phyloP scores from a whole-genome alignment of 2,797 vertebrate species.

The Spea hammondii region DNA sequence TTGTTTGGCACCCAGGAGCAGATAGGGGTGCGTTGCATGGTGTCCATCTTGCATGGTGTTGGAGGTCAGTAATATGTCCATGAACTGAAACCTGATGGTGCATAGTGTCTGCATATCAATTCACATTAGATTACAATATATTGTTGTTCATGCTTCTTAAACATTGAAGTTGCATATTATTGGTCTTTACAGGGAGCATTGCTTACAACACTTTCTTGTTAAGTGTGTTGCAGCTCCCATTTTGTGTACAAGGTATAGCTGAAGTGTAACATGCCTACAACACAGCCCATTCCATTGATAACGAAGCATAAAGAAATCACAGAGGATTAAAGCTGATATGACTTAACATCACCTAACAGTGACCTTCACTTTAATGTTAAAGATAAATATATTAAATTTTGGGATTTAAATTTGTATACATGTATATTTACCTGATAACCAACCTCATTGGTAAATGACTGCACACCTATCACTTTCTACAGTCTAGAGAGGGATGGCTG shows the following conservation, averaged over 20 bases:
- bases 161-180: slow-evolving; percentile 15
- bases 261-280: neutral
- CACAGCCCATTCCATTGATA: neutral
- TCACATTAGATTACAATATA: slow-evolving; percentile 11
- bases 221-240: slow-evolving; percentile 3
- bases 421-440: too few relatives aligned
- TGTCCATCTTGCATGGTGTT: slow-evolving; percentile 5
- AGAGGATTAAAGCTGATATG: neutral
- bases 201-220: neutral
- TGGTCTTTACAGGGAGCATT: neutral
- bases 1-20: neutral
- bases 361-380: too few relatives aligned
- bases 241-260: neutral
- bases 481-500: too few relatives aligned
- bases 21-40: neutral
- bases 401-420: too few relatives aligned
- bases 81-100: neutral
- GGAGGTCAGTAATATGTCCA: neutral
- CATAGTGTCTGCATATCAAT: neutral
- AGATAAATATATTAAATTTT: too few relatives aligned
- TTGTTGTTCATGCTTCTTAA: slow-evolving; percentile 5
- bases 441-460: too few relatives aligned
- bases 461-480: too few relatives aligned
- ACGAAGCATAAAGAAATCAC: neutral
- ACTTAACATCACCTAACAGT: neutral